Base-by-base conservation (phyloP, 64 coral and sea anemone genomes). In the Porites lutea region DNA sequence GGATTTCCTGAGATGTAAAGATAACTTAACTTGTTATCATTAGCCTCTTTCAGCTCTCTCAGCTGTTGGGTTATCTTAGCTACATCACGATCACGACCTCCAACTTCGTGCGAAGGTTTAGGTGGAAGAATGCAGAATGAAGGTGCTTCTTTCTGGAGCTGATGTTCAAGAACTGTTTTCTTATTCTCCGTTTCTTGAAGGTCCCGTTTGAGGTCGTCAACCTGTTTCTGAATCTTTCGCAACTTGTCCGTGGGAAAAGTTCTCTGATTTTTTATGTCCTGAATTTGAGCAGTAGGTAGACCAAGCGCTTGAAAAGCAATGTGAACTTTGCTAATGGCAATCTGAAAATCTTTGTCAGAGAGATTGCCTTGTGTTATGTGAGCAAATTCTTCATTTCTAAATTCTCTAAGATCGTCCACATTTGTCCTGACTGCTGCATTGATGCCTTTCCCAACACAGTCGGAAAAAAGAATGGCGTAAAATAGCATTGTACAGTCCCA, bases 331-430 rank as follows among this genome's bases (percentile, higher is more conserved):
- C 1, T 37, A 37, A 37, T 37, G 27, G 1, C 27, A 37, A 64
- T 64, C 3, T 9, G 11, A 27, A 85, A 3, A 13, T 54, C 45
- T 66, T 6, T 44, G 27, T 37, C 27, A 37, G 82, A 85, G 6
- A 85, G 61, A 66, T 85, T 21, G 6, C 82, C 82, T 66, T 47
- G 55, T 37, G 27, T 37, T 37, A 37, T 37, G 27, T 37, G 27
- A 37, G 27, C 27, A 37, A 37, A 37, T 37, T 13, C 55, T 8
- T 5, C 46, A 78, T 79, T 89, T 19, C 88, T 61, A 22, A 89
- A 89, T 23, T 64, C 10, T 53, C 88, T 89, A 15, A 89, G 60
- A 5, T 89, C 48, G 18, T 89, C 75, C 15, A 89, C 57, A n/a
- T 74, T 21, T 61, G 18, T 16, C 6, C 20, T 72, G 57, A 89